Conservation (phyloP, 2,113 vertebrate species). For the human region GRCh38 chr1:156431501-156432000, state of each 20-base stretch:
- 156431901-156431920: not conserved
- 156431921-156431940: constrained; percentile 47
- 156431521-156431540: not conserved
- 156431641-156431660: not conserved
- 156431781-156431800: not conserved
- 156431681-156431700: constrained; percentile 23
- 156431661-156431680: constrained; percentile 21
- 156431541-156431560: not conserved
- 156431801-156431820: not conserved
- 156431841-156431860: constrained; percentile 44
- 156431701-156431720: not conserved
- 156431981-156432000: constrained; percentile 89
- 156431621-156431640: not conserved
- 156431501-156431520: not conserved
- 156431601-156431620: not conserved
- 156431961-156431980: constrained; percentile 79
- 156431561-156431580: not conserved
- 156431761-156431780: not conserved
- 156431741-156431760: not conserved
- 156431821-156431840: not conserved
- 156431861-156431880: not conserved
- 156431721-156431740: not conserved
- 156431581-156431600: not conserved
- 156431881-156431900: not conserved
- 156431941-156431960: constrained; percentile 76